Evolutionary conservation across 2,888 invertebrate species (phyloP).

Genomic region (Dryococelus australis): DNA sequence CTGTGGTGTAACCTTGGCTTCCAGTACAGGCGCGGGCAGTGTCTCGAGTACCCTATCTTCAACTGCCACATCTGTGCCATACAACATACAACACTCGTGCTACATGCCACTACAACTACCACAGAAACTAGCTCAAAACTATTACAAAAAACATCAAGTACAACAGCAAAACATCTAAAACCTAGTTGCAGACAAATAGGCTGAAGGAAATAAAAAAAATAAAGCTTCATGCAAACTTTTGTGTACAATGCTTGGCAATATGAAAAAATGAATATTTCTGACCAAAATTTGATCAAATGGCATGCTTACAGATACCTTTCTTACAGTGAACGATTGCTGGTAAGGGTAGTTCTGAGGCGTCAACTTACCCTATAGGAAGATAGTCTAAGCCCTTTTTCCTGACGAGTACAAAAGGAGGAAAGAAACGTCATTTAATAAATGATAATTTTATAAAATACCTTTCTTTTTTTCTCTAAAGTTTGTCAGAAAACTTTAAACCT

Average conservation of each 20-base stretch:
- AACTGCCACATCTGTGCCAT: neutral
- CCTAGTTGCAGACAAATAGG: neutral
- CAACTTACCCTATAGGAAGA: too few relatives aligned
- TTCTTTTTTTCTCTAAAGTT: too few relatives aligned
- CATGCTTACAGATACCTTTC: too few relatives aligned
- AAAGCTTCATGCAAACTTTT: neutral
- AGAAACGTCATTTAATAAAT: too few relatives aligned
- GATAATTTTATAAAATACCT: too few relatives aligned
- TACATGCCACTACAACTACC: neutral
- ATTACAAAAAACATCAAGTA: neutral
- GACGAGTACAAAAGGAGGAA: too few relatives aligned
- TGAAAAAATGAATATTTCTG: too few relatives aligned
- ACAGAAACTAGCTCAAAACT: neutral
- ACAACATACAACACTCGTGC: neutral
- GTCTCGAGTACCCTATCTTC: neutral
- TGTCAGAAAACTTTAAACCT: too few relatives aligned
- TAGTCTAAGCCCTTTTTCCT: too few relatives aligned
- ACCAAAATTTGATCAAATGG: too few relatives aligned
- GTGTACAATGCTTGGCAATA: neutral
- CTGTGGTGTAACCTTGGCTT: slow-evolving; percentile 1
- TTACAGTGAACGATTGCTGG: too few relatives aligned
- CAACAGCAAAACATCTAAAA: neutral
- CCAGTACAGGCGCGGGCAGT: slow-evolving; percentile 6
- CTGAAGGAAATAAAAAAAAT: neutral
- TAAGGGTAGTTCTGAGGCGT: too few relatives aligned